A percentile compares a stretch with the other conserved stretches of the same genome.
These are phyloP conservation scores for Agapostemon virescens DNA, from an alignment of 2,888 invertebrate genomes.

Conservation along the genomic window DNA sequence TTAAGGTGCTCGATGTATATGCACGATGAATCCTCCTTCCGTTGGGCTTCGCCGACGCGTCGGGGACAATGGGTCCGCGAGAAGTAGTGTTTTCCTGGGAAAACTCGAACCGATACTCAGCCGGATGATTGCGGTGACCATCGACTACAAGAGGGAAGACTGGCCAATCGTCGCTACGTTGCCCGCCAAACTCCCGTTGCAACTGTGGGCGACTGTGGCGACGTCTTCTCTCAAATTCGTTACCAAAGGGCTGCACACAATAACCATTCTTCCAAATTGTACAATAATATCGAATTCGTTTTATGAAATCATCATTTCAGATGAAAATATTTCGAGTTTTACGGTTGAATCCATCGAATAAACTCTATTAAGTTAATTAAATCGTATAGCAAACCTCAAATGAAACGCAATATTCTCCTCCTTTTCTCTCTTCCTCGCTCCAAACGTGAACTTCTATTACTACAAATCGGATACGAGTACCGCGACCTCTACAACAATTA, in stretches of 20 bases:
- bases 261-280: neutral
- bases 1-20: slow-evolving; percentile 53
- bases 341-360: neutral
- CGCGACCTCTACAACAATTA: slow-evolving; percentile 45
- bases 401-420: slow-evolving; percentile 10
- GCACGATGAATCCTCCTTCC: slow-evolving; percentile 54
- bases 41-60: slow-evolving; percentile 65
- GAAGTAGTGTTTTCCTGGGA: slow-evolving; percentile 74
- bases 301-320: neutral
- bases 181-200: slow-evolving; percentile 69
- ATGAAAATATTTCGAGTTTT: neutral
- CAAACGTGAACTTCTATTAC: slow-evolving; percentile 15
- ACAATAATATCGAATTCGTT: slow-evolving; percentile 7
- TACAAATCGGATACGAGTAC: slow-evolving; percentile 48
- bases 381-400: slow-evolving; percentile 16
- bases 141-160: slow-evolving; percentile 71
- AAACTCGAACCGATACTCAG: slow-evolving; percentile 75
- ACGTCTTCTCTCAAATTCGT: neutral
- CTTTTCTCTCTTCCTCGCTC: slow-evolving; percentile 6
- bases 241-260: slow-evolving; percentile 12
- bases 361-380: slow-evolving; percentile 4
- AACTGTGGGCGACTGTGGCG: slow-evolving; percentile 42
- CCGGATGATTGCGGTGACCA: slow-evolving; percentile 73
- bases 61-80: slow-evolving; percentile 73
- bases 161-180: slow-evolving; percentile 68